phyloP scores from a whole-genome alignment of 2,797 vertebrate genomes.

The Xiphorhynchus erythropygius region DNA sequence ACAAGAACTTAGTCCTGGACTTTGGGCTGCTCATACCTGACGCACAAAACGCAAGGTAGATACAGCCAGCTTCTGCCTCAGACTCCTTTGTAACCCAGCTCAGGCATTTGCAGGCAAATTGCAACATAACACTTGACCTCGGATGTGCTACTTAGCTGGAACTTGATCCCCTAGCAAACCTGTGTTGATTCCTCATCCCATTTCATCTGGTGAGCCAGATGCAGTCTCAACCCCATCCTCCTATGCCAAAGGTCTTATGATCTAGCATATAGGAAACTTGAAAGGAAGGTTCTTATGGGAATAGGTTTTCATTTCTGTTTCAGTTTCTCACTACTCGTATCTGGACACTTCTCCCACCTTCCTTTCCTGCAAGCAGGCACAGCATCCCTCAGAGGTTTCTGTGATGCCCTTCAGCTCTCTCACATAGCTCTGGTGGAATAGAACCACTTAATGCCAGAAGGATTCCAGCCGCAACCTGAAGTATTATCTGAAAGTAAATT shows the following conservation, averaged over 20 bases:
- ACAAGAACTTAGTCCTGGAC: not conserved
- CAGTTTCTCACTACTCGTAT: not conserved
- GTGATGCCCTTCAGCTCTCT: not conserved
- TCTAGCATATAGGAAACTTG: not conserved
- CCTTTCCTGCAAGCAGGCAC: fast-evolving
- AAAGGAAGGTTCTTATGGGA: not conserved
- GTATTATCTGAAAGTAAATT: not conserved
- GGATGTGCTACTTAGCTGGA: not conserved
- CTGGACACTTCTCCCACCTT: not conserved
- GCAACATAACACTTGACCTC: not conserved
- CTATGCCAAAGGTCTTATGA: not conserved
- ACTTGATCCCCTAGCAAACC: not conserved
- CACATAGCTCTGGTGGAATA: not conserved
- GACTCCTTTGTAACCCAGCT: not conserved
- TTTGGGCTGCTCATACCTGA: not conserved
- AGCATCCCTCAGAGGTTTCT: fast-evolving
- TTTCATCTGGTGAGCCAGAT: fast-evolving
- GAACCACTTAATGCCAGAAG: not conserved
- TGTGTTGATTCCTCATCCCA: not conserved
- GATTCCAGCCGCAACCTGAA: not conserved
- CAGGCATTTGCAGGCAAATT: not conserved
- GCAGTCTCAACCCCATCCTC: not conserved
- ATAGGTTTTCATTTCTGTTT: not conserved
- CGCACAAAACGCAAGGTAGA: not conserved
- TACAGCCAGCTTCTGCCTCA: not conserved